phyloP scores from a whole-genome alignment of 1,140 invertebrate genomes.

The Heliconius congener region DNA sequence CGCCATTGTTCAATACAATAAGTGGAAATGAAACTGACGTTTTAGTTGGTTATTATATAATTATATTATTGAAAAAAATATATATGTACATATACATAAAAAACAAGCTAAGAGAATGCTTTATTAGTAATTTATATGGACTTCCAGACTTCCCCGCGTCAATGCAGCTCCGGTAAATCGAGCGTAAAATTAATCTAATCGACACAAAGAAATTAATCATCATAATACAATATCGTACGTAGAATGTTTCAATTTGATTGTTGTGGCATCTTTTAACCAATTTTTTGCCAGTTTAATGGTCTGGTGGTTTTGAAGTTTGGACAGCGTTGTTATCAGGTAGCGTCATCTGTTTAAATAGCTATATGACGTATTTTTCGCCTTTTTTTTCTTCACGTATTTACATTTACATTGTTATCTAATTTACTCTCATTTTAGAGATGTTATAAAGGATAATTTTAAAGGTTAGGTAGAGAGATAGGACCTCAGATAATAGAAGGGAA shows the following conservation, averaged over 20 bases:
- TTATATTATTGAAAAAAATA: background rate
- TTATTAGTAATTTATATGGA: background rate
- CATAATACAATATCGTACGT: conserved; percentile 6
- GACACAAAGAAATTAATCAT: conserved; percentile 14
- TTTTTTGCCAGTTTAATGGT: conserved; percentile 20
- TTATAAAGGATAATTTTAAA: too few relatives aligned
- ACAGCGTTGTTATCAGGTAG: background rate
- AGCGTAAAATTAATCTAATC: conserved; percentile 17
- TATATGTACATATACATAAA: background rate
- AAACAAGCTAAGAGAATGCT: background rate
- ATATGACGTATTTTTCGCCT: background rate
- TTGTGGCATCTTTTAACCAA: conserved; percentile 2
- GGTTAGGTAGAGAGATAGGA: too few relatives aligned
- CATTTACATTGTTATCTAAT: background rate
- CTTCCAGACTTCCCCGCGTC: background rate
- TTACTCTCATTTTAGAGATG: too few relatives aligned
- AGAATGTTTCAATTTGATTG: conserved; percentile 2
- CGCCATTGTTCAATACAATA: too few relatives aligned
- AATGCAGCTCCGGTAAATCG: background rate
- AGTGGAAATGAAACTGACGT: too few relatives aligned
- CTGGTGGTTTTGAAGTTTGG: background rate
- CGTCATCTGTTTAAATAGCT: background rate
- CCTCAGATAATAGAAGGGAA: too few relatives aligned
- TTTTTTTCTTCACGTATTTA: background rate
- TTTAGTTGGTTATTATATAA: too few relatives aligned